Evolutionary conservation across 2,113 vertebrate genomes (phyloP).

Genomic region (Psittacus erithacus): DNA sequence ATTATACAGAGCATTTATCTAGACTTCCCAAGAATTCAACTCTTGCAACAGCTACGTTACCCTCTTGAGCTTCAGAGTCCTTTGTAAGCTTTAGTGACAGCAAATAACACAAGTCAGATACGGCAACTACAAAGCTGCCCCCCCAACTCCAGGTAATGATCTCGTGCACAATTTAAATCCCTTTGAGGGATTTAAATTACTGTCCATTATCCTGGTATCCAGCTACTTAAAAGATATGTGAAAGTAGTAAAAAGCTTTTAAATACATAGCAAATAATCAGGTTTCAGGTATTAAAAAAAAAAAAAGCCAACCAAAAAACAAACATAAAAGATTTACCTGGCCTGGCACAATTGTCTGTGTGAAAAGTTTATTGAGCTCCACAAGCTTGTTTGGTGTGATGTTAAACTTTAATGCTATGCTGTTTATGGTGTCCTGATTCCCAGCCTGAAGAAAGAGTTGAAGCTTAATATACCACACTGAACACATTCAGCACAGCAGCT

Average conservation of each 20-base stretch:
- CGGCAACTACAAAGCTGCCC: neutral
- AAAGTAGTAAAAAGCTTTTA: neutral
- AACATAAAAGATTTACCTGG: conserved; percentile 80
- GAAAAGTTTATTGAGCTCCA: conserved; percentile 95
- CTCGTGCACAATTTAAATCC: neutral
- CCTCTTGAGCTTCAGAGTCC: neutral
- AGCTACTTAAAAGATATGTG: neutral
- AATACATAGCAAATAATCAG: neutral
- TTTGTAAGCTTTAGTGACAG: neutral
- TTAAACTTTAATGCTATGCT: conserved; percentile 95
- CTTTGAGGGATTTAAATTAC: neutral
- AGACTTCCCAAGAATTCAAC: neutral
- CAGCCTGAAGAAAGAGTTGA: conserved; percentile 79
- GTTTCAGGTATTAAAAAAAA: neutral
- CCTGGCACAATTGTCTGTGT: conserved; percentile 91
- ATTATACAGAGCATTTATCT: neutral
- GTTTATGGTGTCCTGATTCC: conserved; percentile 89
- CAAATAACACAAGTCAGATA: neutral
- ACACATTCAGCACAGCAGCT: neutral
- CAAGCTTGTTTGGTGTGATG: conserved; percentile 94
- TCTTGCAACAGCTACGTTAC: neutral
- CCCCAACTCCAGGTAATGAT: neutral
- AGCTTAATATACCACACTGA: neutral
- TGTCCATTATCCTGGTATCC: neutral
- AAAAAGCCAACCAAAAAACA: neutral